A percentile compares a stretch with the other conserved stretches of the same genome.
Evolutionary conservation across 2,888 invertebrate species (phyloP).

Genomic region (Drosophila meridionalis): DNA sequence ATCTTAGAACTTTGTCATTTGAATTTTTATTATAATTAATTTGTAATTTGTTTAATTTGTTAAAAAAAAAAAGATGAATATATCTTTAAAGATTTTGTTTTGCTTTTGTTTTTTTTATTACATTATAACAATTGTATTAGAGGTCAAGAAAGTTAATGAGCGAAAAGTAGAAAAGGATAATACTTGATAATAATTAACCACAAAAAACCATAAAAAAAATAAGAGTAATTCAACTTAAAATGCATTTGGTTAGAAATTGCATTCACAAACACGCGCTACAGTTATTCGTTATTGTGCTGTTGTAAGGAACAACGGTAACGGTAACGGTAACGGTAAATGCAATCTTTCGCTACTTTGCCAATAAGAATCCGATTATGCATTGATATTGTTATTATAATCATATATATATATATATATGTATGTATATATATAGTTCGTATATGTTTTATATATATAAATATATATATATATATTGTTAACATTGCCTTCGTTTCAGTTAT

Average conservation of each 20-base stretch:
- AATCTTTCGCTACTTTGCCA: constrained; percentile 44
- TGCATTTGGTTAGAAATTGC: constrained; percentile 48
- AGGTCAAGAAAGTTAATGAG: constrained; percentile 8
- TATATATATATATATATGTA: constrained; percentile 13
- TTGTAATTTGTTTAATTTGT: constrained; percentile 1
- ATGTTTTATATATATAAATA: constrained; percentile 15
- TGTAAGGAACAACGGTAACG: constrained; percentile 7
- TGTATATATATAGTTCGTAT: constrained; percentile 9
- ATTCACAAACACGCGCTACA: constrained; percentile 15
- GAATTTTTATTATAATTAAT: background rate
- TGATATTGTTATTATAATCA: constrained; percentile 5
- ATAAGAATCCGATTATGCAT: constrained; percentile 23
- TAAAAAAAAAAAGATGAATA: constrained; percentile 1
- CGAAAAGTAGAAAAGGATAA: constrained; percentile 31
- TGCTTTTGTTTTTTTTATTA: constrained; percentile 6
- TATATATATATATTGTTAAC: constrained; percentile 35
- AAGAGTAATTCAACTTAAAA: background rate
- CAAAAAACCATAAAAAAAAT: background rate
- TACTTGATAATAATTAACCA: constrained; percentile 10
- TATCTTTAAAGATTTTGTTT: background rate
- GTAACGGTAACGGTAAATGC: constrained; percentile 37
- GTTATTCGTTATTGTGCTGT: background rate
- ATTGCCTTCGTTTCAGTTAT: constrained; percentile 35
- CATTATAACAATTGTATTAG: constrained; percentile 14
- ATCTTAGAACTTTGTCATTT: constrained; percentile 21